Percentiles rank a stretch among this genome's conserved stretches.
These are phyloP conservation scores for Spea hammondii DNA, from an alignment of 2,797 vertebrate genomes.

Conservation along the genomic window DNA sequence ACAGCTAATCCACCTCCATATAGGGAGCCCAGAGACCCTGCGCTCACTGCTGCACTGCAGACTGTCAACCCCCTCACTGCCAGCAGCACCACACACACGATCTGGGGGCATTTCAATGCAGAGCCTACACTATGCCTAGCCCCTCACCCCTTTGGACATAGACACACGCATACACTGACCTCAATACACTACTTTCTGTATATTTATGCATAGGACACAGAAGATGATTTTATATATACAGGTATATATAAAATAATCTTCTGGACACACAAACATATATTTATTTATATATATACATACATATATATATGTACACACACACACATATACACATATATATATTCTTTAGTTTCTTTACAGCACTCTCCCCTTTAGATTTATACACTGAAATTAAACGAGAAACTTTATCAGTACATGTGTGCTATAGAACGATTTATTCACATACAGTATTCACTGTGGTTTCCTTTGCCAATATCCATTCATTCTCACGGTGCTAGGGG, in stretches of 20 bases:
- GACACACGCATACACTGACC: not conserved
- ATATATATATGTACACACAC: not conserved
- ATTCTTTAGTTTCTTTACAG: too few species aligned
- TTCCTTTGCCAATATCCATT: too few species aligned
- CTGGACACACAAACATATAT: too few species aligned
- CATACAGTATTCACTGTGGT: too few species aligned
- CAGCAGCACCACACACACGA: conserved; percentile 24
- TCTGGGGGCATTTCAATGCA: not conserved
- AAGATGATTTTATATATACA: not conserved
- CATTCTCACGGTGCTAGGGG: too few species aligned
- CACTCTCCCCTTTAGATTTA: too few species aligned
- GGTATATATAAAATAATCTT: not conserved
- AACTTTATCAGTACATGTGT: too few species aligned
- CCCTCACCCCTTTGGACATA: not conserved
- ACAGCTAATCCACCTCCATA: conserved; percentile 89
- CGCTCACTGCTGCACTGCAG: conserved; percentile 49
- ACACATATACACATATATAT: not conserved
- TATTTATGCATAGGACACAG: not conserved
- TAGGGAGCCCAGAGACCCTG: conserved; percentile 70
- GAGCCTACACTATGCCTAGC: too few species aligned
- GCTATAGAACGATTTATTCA: too few species aligned
- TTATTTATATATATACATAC: not conserved
- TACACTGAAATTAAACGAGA: too few species aligned
- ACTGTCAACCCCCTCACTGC: conserved; percentile 47
- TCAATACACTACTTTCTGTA: too few species aligned